A percentile compares a stretch with the other conserved stretches of the same genome.
These are phyloP conservation scores for Spodoptera frugiperda DNA, from an alignment of 1,140 invertebrate species.

Conservation along the genomic window DNA sequence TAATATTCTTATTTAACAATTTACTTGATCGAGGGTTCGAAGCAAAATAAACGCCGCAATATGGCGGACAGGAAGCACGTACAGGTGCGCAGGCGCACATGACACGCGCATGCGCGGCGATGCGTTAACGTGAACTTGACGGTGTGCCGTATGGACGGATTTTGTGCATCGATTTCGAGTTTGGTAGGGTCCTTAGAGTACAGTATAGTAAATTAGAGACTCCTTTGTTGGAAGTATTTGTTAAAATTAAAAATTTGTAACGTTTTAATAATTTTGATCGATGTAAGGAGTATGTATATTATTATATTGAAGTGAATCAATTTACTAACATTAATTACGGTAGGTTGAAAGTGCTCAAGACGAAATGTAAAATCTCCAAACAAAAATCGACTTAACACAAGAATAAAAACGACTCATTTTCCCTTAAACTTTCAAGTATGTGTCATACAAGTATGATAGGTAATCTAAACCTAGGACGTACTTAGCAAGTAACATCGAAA, in stretches of 20 bases:
- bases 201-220: not conserved
- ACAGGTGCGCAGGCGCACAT: slow-evolving; percentile 68
- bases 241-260: not conserved
- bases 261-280: not conserved
- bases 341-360: too few species aligned
- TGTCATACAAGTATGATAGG: slow-evolving; percentile 14
- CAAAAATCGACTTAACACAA: too few species aligned
- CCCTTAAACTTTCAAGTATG: not conserved
- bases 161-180: not conserved
- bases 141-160: slow-evolving; percentile 38
- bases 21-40: slow-evolving; percentile 3
- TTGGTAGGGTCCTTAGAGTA: not conserved
- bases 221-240: not conserved
- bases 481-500: slow-evolving; percentile 38
- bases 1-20: not conserved
- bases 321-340: too few species aligned
- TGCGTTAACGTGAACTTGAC: slow-evolving; percentile 56
- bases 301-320: too few species aligned
- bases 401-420: not conserved
- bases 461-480: slow-evolving; percentile 30
- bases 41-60: slow-evolving; percentile 48
- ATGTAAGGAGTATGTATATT: too few species aligned
- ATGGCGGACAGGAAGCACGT: slow-evolving; percentile 69
- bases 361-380: too few species aligned
- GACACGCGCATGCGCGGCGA: slow-evolving; percentile 56